Conservation (phyloP, 2,113 vertebrate species). For the Bubalus kerabau region DNA sequence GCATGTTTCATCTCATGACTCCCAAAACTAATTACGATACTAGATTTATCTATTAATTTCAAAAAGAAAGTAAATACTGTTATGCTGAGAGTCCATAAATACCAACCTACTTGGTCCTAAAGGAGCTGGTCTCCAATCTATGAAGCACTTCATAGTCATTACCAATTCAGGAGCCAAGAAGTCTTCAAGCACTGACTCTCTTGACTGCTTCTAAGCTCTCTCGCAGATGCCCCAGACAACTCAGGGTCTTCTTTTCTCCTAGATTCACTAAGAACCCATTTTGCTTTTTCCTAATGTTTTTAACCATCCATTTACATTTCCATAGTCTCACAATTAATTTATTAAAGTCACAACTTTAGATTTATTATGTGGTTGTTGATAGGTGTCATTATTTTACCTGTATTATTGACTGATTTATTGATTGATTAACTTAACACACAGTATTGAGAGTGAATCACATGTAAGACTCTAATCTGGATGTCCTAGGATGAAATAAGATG, state of each 20-base stretch:
- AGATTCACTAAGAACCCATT: not conserved
- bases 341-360: not conserved
- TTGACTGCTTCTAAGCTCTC: not conserved
- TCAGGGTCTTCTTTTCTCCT: not conserved
- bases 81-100: constrained; percentile 9
- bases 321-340: not conserved
- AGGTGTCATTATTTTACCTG: not conserved
- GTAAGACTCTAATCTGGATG: not conserved
- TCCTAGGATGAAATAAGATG: not conserved
- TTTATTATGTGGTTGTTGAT: not conserved
- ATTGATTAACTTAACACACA: not conserved
- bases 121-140: not conserved
- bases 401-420: not conserved
- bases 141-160: not conserved
- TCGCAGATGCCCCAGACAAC: not conserved
- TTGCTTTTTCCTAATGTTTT: not conserved
- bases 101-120: not conserved
- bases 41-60: constrained; percentile 56
- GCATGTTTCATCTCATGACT: constrained; percentile 39
- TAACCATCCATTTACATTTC: not conserved
- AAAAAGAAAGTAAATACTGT: constrained; percentile 41
- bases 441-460: not conserved
- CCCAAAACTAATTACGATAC: constrained; percentile 31
- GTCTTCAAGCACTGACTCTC: not conserved
- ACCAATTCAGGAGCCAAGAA: not conserved